Evolutionary conservation across 2,113 vertebrate genomes (phyloP).

Genomic region (Melospiza melodia): DNA sequence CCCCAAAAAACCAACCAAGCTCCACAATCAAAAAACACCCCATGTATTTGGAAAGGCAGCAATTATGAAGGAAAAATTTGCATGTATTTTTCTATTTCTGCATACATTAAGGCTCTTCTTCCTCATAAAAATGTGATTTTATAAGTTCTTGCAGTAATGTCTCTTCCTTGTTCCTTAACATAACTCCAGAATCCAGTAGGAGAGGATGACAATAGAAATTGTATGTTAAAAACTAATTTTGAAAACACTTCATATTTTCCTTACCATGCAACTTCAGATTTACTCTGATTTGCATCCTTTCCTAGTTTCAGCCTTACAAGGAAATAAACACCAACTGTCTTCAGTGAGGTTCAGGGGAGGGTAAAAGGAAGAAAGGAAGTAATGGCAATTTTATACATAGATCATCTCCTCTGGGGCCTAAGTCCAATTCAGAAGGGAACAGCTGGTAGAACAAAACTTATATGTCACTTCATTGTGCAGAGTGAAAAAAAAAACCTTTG

Average conservation of each 20-base stretch:
- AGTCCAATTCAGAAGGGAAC: background rate
- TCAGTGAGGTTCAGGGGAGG: background rate
- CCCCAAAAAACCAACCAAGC: rapidly evolving
- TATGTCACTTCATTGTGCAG: background rate
- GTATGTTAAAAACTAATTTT: background rate
- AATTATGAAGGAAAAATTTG: background rate
- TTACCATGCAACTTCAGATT: background rate
- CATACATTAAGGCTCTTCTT: background rate
- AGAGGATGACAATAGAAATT: background rate
- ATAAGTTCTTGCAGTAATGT: background rate
- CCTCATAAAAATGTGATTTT: background rate
- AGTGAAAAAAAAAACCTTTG: background rate
- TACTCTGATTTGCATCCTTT: background rate
- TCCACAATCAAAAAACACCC: background rate
- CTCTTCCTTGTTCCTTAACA: background rate
- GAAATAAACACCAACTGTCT: background rate
- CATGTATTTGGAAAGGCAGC: background rate
- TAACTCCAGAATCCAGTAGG: background rate
- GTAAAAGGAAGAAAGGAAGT: background rate
- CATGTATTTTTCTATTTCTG: background rate
- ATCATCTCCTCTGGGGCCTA: background rate
- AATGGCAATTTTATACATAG: background rate
- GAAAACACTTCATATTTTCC: background rate
- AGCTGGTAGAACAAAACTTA: background rate
- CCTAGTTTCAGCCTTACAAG: background rate